Base-by-base conservation (phyloP, 2,113 vertebrate genomes). In the Melanerpes aurifrons region DNA sequence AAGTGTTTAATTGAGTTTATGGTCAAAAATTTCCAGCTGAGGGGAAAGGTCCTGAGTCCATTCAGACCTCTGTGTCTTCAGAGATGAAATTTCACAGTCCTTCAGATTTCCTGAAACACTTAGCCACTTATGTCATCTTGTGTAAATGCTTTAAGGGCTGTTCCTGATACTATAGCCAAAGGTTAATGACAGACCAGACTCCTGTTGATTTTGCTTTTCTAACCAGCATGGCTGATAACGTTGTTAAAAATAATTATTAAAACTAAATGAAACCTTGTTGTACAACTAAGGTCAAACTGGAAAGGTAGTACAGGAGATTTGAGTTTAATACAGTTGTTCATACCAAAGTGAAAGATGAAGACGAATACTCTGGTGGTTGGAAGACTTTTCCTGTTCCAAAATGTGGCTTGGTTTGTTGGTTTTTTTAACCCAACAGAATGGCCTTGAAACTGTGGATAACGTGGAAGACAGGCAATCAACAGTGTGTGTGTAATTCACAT, bases 61-160 rank as follows among this genome's bases (percentile, higher is more conserved):
- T 77, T 88, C 50, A 90, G 67, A 94, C 64, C 77, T 15, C 59
- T 73, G 71, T 70, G 74, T 79, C 86, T 94, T 94, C 50, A 73
- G 92, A 95, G 92, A 82, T 64, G 81, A 82, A 93, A 94, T 88
- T 94, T 96, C 91, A 87, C 71, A 86, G 82, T 88, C 76, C 63
- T 94, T 78, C 84, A 86, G 50, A 59, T 81, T 92, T 91, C 91
- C 87, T 92, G 94, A 86, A 84, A 93, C 93, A 91, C 63, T 95
- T 87, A 86, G 48, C 79, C 73, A 86, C 87, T 94, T 88, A 83
- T 83, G 80, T 94, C 82, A 82, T 91, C 85, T 69, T 78, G 69
- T 86, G 62, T 72, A 88, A 94, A 86, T 71, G 76, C 69, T 80
- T 83, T 59, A 81, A 90, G 54, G 63, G 57, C 82, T 84, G 66